These are phyloP conservation scores for Penaeus monodon DNA, from an alignment of 2,888 invertebrate species.

Conservation along the genomic window DNA sequence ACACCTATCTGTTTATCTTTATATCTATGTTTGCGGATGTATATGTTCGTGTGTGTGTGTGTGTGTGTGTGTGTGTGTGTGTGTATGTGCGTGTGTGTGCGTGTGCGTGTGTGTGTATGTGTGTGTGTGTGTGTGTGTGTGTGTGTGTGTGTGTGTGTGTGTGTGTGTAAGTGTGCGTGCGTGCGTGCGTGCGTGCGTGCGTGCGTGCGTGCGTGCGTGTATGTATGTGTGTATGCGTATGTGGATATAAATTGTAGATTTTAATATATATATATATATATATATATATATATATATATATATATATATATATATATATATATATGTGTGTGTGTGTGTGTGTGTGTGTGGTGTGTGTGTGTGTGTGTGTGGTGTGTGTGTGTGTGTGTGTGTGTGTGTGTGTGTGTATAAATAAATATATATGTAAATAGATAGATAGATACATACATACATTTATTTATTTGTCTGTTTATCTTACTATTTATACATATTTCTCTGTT, in stretches of 20 bases:
- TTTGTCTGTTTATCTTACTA: too few species aligned
- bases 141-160: background rate
- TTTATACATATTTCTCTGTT: too few species aligned
- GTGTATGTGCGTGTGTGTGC: background rate
- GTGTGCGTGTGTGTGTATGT: background rate
- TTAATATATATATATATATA: background rate
- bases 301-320: background rate
- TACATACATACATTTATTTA: background rate
- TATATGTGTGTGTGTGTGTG: background rate
- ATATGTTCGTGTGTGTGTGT: background rate
- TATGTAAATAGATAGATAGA: background rate
- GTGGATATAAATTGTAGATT: background rate
- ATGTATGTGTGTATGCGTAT: background rate
- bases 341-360: background rate
- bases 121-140: background rate
- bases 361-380: background rate
- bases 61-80: background rate
- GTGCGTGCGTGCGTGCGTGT: background rate
- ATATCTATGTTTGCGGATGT: too few species aligned
- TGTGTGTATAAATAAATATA: constrained; percentile 14
- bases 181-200: background rate
- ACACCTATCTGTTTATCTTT: too few species aligned
- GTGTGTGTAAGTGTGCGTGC: background rate
- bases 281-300: background rate
- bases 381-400: background rate